A percentile compares a stretch with the other conserved stretches of the same genome.
phyloP scores from a whole-genome alignment of 2,888 invertebrate species.

The Aethes cnicana region DNA sequence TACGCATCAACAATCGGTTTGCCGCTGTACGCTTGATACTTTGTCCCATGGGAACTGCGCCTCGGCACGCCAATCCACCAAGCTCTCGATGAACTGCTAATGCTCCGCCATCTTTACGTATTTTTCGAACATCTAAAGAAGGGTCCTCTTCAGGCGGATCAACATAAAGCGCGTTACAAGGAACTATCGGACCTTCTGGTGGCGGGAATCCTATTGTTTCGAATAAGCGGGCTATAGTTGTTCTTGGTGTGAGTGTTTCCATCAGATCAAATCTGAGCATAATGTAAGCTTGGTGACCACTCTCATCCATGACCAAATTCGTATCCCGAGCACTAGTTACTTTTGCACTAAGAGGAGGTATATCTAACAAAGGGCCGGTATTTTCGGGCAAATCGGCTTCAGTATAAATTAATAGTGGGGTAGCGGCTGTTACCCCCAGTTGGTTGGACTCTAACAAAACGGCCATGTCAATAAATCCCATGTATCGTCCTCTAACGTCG shows the following conservation, averaged over 20 bases:
- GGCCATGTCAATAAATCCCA: conserved; percentile 62
- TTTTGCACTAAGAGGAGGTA: conserved; percentile 67
- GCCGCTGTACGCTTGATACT: conserved; percentile 71
- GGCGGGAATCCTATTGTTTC: conserved; percentile 53
- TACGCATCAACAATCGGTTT: conserved; percentile 61
- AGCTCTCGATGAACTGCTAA: conserved; percentile 71
- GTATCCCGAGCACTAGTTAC: conserved; percentile 49
- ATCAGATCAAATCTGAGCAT: conserved; percentile 62
- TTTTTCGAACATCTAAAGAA: conserved; percentile 53
- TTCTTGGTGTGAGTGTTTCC: conserved; percentile 56
- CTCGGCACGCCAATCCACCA: conserved; percentile 57
- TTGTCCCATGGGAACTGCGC: conserved; percentile 63
- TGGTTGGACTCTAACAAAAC: conserved; percentile 63
- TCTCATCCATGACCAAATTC: conserved; percentile 52
- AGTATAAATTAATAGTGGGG: conserved; percentile 52
- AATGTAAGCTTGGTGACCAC: conserved; percentile 57
- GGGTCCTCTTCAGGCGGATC: conserved; percentile 50
- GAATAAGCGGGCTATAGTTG: conserved; percentile 53
- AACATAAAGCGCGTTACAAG: conserved; percentile 49
- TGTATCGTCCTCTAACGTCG: conserved; percentile 64
- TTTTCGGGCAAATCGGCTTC: conserved; percentile 52
- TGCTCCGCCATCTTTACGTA: conserved; percentile 66
- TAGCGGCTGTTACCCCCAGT: conserved; percentile 53
- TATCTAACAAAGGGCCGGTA: conserved; percentile 53
- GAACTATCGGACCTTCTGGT: conserved; percentile 43